phyloP scores from a whole-genome alignment of 2,113 vertebrate genomes.

The Neogale vison region DNA sequence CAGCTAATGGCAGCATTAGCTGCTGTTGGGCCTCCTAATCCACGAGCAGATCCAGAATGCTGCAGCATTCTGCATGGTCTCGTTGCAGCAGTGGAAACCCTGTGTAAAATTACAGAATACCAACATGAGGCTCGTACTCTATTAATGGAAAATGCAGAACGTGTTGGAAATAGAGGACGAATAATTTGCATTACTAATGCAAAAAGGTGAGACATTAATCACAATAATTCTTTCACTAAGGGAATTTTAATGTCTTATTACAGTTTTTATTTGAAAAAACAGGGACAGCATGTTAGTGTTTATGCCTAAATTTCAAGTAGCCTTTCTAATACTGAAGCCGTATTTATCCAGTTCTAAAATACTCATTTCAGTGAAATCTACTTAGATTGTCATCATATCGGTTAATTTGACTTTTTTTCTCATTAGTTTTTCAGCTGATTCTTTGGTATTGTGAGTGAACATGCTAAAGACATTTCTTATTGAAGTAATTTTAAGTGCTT shows the following conservation, averaged over 20 bases:
- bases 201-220: constrained; percentile 88
- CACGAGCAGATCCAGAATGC: constrained; percentile 95
- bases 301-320: neutral
- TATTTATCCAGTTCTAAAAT: constrained; percentile 17
- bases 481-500: constrained; percentile 1
- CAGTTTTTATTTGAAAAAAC: neutral
- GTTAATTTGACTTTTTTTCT: neutral
- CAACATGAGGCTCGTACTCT: constrained; percentile 93
- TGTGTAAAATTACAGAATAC: constrained; percentile 97
- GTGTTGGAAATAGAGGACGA: constrained; percentile 94
- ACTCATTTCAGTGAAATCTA: neutral
- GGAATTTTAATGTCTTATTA: neutral
- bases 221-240: neutral
- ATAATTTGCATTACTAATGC: constrained; percentile 98
- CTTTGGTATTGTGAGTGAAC: neutral
- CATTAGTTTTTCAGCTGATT: neutral
- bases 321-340: neutral
- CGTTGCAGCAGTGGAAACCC: constrained; percentile 94
- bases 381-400: neutral
- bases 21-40: constrained; percentile 95
- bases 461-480: neutral
- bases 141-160: constrained; percentile 95
- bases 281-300: neutral
- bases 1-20: constrained; percentile 97
- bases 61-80: constrained; percentile 98